Conservation (phyloP, 2,888 invertebrate genomes). For the Pristionchus mayeri region DNA sequence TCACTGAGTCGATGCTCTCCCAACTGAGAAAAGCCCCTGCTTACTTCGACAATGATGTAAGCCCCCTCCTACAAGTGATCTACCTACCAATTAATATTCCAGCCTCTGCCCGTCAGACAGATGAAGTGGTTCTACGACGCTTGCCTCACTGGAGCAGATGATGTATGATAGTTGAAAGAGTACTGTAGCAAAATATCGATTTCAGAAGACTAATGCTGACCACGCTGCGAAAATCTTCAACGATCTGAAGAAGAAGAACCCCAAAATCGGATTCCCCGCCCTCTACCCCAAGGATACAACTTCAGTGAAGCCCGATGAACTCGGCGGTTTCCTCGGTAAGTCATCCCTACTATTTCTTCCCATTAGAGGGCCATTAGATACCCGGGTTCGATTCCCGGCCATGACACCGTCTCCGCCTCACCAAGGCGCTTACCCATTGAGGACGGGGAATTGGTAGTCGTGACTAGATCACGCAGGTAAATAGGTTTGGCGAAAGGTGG, state of each 20-base stretch:
- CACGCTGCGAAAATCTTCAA: not conserved
- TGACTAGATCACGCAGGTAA: too few relatives aligned
- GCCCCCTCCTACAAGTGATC: not conserved
- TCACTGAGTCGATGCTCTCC: conserved; percentile 41
- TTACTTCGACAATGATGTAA: conserved; percentile 1
- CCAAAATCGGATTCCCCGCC: not conserved
- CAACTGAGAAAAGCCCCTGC: not conserved
- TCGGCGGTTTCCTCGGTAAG: conserved; percentile 2
- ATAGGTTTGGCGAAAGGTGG: too few relatives aligned
- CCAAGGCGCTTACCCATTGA: too few relatives aligned
- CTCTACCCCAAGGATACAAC: conserved; percentile 8
- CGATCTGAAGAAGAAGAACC: not conserved
- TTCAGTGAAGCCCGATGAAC: not conserved
- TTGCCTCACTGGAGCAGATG: not conserved
- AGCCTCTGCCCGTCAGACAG: conserved; percentile 42
- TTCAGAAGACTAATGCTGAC: not conserved
- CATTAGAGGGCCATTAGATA: not conserved
- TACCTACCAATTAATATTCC: not conserved
- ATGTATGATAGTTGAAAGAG: not conserved
- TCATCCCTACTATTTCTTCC: not conserved
- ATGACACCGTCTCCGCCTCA: too few relatives aligned
- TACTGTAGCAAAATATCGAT: not conserved
- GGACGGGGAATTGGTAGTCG: too few relatives aligned
- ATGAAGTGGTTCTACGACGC: conserved; percentile 39
- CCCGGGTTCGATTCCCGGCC: not conserved